Evolutionary conservation across 2,113 vertebrate species (phyloP), one percentile per base, ranked within the genome.

Genomic region (Sphaerodactylus townsendi): DNA sequence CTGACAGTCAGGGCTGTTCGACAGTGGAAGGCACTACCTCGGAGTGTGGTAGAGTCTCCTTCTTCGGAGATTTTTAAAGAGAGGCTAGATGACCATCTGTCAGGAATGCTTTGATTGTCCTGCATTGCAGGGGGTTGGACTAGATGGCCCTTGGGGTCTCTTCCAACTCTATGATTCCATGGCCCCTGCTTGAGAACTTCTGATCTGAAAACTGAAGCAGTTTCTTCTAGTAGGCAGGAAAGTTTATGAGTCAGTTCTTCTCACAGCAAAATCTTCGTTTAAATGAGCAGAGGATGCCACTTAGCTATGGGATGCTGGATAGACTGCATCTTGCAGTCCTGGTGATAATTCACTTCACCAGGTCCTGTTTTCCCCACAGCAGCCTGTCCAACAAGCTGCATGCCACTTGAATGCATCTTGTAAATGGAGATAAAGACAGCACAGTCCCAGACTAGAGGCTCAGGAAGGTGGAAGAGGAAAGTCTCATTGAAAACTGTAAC

Each of bases 401-500:
- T 96, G 68, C 82, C 65, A 5, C 91, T 92, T 78, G 92, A 93
- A 4, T 79, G 90, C 5, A 88, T 90, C 80, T 96, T 93, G 50
- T 94, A 96, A 72, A 97, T 88, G 59, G 93, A 96, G 48, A 96
- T 81, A 3, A 86, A 79, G 62, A 97, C 93, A 59, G 87, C 88
- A 79, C 95, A 96, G 72, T 93, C 91, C 65, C 91, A 91, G 1
- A 94, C 83, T 2, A 90, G 89, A 56, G 86, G 78, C 79, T 97
- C 93, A 7, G 95, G 94, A 28, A 97, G 81, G 44, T 91, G 82
- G 90, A 98, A 97, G 33, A 96, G 89, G 75, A 96, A 86, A 69
- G 95, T 95, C 85, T 97, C 93, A 19, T 95, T 97, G 90, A 97
- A 96, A 83, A 96, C 90, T 0, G 95, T 96, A 59, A 96, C 66